Evolutionary conservation across 2,797 vertebrate species (phyloP).

Genomic region (Macropodus opercularis): DNA sequence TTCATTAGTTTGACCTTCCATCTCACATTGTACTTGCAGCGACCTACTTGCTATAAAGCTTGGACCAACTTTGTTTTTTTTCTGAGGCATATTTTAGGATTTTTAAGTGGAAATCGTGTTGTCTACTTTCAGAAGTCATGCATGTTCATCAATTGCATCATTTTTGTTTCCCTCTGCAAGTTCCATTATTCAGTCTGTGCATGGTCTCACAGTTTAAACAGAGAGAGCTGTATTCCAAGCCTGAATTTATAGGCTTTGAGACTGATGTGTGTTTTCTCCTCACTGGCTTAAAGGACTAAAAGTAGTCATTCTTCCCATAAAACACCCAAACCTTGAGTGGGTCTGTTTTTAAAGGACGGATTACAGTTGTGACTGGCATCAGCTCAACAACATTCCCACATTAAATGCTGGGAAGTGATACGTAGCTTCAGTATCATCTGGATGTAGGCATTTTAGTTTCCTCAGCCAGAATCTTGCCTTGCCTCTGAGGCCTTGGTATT

Average conservation of each 20-base stretch:
- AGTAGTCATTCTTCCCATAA: slow-evolving; percentile 4
- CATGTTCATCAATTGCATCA: slow-evolving; percentile 16
- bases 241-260: slow-evolving; percentile 7
- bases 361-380: slow-evolving; percentile 8
- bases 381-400: background rate
- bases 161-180: slow-evolving; percentile 2
- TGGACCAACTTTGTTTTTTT: slow-evolving; percentile 42
- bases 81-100: slow-evolving; percentile 44
- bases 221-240: background rate
- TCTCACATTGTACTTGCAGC: slow-evolving; percentile 32
- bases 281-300: slow-evolving; percentile 1
- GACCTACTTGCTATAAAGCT: slow-evolving; percentile 61
- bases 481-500: slow-evolving; percentile 57
- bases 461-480: slow-evolving; percentile 25
- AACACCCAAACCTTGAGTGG: slow-evolving; percentile 8
- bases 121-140: slow-evolving; percentile 7
- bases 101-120: slow-evolving; percentile 14
- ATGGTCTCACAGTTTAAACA: slow-evolving; percentile 1
- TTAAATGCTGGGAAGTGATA: background rate
- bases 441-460: slow-evolving; percentile 22
- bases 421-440: slow-evolving; percentile 11
- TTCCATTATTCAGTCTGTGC: background rate
- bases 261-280: slow-evolving; percentile 9
- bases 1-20: slow-evolving; percentile 31
- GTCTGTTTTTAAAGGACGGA: slow-evolving; percentile 4